phyloP scores from a whole-genome alignment of 2,888 invertebrate genomes.

The Aquatica leii region DNA sequence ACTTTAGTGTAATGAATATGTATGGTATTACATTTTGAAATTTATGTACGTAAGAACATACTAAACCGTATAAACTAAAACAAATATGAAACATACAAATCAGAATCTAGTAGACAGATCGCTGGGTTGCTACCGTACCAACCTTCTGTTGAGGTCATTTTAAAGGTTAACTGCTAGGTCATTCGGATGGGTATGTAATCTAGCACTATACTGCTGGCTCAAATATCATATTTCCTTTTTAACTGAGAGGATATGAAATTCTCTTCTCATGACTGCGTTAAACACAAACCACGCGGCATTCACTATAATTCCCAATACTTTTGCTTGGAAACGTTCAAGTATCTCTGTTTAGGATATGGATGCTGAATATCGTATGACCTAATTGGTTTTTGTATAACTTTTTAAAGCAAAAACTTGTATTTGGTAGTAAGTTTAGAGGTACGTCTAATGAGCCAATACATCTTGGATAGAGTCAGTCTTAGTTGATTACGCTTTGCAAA shows the following conservation, averaged over 20 bases:
- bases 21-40: too few species aligned
- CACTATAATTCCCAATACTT: not conserved
- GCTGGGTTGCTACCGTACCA: too few species aligned
- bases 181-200: not conserved
- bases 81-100: too few species aligned
- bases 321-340: constrained; percentile 7
- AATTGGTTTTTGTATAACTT: not conserved
- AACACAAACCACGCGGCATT: not conserved
- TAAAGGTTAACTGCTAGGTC: not conserved
- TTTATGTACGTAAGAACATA: too few species aligned
- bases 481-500: not conserved
- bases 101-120: too few species aligned
- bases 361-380: constrained; percentile 4
- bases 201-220: not conserved
- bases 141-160: too few species aligned
- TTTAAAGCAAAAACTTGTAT: not conserved
- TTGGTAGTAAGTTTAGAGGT: not conserved
- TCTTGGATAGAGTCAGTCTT: not conserved
- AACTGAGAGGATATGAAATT: not conserved
- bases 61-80: too few species aligned
- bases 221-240: not conserved
- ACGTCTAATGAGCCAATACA: constrained; percentile 11
- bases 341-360: constrained; percentile 5
- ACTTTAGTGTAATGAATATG: too few species aligned
- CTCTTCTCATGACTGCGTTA: constrained; percentile 2